These are phyloP conservation scores for Dipodomys stephensi DNA, from an alignment of 2,113 vertebrate species.

Conservation along the genomic window DNA sequence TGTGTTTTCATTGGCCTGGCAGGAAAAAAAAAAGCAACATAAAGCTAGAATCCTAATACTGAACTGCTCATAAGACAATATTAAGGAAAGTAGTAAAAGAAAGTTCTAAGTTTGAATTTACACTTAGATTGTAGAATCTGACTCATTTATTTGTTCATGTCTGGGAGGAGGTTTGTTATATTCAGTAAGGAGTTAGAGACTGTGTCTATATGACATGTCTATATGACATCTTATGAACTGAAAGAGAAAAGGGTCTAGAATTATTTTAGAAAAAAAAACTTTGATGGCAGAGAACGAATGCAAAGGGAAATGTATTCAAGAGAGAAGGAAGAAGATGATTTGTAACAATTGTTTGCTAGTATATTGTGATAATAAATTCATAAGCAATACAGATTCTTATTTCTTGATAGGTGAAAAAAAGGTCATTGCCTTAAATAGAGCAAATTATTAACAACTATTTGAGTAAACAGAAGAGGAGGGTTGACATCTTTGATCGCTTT, in stretches of 20 bases:
- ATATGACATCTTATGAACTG: background rate
- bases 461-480: background rate
- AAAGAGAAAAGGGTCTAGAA: background rate
- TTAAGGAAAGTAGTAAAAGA: background rate
- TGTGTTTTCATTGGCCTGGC: background rate
- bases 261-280: background rate
- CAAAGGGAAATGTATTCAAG: background rate
- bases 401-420: background rate
- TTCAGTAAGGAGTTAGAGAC: background rate
- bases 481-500: slow-evolving; percentile 5
- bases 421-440: background rate
- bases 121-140: background rate
- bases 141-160: background rate
- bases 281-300: background rate
- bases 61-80: background rate
- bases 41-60: background rate
- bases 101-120: background rate
- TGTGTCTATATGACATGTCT: background rate
- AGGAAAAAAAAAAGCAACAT: background rate
- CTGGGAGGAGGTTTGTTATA: background rate
- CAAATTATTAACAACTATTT: background rate
- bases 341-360: background rate
- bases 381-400: background rate
- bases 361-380: slow-evolving; percentile 16
- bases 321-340: background rate